Evolutionary conservation across 1,140 invertebrate species (phyloP).

Genomic region (Saccostrea echinata): DNA sequence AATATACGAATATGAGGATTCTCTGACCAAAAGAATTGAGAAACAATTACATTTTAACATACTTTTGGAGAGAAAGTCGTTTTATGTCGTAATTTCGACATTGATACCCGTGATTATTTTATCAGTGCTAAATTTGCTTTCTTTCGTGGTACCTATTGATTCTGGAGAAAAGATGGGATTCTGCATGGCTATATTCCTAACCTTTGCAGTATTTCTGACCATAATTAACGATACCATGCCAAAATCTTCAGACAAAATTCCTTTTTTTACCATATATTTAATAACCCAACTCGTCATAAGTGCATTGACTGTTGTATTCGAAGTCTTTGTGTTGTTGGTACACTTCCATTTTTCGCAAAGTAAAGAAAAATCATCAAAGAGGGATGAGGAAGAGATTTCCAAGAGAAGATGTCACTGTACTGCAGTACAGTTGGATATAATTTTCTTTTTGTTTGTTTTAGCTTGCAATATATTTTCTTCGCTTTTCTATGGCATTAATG

Average conservation of each 20-base stretch:
- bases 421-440: neutral
- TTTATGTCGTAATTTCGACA: slow-evolving; percentile 50
- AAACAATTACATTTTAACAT: neutral
- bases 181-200: slow-evolving; percentile 52
- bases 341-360: neutral
- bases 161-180: slow-evolving; percentile 57
- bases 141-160: slow-evolving; percentile 55
- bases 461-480: neutral
- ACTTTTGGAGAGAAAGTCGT: slow-evolving; percentile 21
- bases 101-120: slow-evolving; percentile 51
- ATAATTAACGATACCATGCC: slow-evolving; percentile 53
- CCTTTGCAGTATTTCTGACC: slow-evolving; percentile 56
- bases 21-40: neutral
- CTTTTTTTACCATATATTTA: neutral
- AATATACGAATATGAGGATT: neutral
- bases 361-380: neutral
- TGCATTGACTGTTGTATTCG: neutral
- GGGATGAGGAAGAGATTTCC: neutral
- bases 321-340: neutral
- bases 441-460: neutral
- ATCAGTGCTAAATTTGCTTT: slow-evolving; percentile 46
- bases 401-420: neutral
- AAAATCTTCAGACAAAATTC: slow-evolving; percentile 47
- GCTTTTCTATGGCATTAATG: neutral
- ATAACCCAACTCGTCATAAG: neutral